A percentile compares a stretch with the other conserved stretches of the same genome.
These are phyloP conservation scores for Pampusana beccarii DNA, from an alignment of 2,113 vertebrate species.

Conservation along the genomic window DNA sequence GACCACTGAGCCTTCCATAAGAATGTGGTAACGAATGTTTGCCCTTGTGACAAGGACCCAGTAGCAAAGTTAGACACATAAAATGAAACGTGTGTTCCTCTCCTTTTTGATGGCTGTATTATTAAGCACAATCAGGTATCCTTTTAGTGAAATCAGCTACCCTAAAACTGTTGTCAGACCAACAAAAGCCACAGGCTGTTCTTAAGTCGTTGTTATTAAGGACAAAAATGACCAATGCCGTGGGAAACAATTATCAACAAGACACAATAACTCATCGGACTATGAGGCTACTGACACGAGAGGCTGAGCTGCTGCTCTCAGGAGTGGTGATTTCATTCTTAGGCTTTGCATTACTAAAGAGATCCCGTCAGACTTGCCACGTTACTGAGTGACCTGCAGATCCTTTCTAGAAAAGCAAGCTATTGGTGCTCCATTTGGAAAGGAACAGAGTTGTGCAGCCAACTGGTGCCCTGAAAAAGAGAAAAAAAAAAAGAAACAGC, in stretches of 20 bases:
- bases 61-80: background rate
- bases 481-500: background rate
- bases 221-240: background rate
- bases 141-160: background rate
- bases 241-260: background rate
- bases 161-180: background rate
- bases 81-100: background rate
- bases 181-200: background rate
- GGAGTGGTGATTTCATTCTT: background rate
- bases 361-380: background rate
- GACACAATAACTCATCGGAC: background rate
- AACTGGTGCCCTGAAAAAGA: background rate
- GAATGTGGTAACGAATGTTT: background rate
- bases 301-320: background rate
- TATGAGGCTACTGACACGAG: accelerated
- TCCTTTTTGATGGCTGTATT: background rate
- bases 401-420: background rate
- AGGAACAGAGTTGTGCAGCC: background rate
- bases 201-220: background rate
- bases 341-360: background rate
- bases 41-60: background rate
- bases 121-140: background rate
- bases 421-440: background rate
- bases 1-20: background rate
- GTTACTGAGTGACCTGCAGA: background rate